These are phyloP conservation scores for Dermochelys coriacea DNA, from an alignment of 2,797 vertebrate genomes.

Conservation along the genomic window DNA sequence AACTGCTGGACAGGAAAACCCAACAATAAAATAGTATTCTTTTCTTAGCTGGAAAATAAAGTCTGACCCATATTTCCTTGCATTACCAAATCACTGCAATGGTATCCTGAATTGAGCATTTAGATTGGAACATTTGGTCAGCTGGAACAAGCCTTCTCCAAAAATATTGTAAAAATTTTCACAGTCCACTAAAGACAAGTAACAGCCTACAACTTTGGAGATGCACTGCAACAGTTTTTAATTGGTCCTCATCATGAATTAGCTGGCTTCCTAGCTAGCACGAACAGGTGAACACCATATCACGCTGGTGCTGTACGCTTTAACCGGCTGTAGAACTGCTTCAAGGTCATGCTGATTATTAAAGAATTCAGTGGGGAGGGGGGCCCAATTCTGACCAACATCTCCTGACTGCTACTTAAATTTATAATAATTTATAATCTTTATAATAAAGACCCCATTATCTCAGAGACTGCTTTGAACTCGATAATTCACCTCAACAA, in stretches of 20 bases:
- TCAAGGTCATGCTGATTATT: background rate
- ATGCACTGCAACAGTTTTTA: background rate
- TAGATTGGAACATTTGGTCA: background rate
- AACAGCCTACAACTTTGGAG: background rate
- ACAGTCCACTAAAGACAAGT: background rate
- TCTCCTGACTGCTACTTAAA: background rate
- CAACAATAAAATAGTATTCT: background rate
- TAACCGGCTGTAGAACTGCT: background rate
- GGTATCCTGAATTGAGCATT: background rate
- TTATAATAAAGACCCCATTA: background rate
- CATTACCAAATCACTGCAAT: background rate
- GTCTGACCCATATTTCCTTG: background rate
- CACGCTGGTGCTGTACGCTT: no score
- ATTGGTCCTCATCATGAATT: background rate
- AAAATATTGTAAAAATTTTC: background rate
- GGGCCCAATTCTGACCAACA: background rate
- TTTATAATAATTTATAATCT: no score
- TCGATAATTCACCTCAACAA: background rate
- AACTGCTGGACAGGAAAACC: constrained; percentile 55
- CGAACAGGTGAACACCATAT: background rate
- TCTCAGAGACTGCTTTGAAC: background rate
- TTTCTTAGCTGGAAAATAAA: no score
- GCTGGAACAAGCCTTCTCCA: background rate
- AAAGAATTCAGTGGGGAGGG: background rate
- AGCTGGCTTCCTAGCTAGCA: background rate